phyloP scores from a whole-genome alignment of 2,888 invertebrate species.

The Polydrusus tereticollis region DNA sequence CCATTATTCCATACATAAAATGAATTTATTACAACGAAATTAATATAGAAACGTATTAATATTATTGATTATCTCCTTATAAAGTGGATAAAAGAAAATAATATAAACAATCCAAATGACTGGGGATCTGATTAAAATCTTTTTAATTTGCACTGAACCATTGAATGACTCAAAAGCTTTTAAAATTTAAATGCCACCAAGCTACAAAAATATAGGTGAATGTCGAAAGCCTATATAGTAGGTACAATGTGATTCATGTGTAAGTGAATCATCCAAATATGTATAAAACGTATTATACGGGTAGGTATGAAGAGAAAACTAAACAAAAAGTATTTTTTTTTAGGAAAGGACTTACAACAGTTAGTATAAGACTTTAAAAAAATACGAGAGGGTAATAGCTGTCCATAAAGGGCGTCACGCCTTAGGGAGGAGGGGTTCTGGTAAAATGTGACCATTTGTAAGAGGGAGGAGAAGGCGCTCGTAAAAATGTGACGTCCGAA shows the following conservation, averaged over 20 bases:
- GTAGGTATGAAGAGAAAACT: slow-evolving; percentile 1
- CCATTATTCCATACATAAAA: too few relatives aligned
- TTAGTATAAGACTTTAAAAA: too few relatives aligned
- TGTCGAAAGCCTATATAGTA: not conserved
- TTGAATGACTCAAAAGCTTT: slow-evolving; percentile 10
- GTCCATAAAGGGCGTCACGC: too few relatives aligned
- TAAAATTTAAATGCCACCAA: not conserved
- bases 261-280: slow-evolving; percentile 15
- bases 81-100: not conserved
- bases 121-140: not conserved
- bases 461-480: too few relatives aligned
- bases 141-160: not conserved
- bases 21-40: too few relatives aligned
- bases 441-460: too few relatives aligned
- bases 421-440: too few relatives aligned
- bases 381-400: too few relatives aligned
- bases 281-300: slow-evolving; percentile 15
- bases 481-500: too few relatives aligned
- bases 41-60: too few relatives aligned
- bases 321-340: not conserved
- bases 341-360: not conserved
- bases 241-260: slow-evolving; percentile 15
- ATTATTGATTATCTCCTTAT: too few relatives aligned
- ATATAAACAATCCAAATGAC: not conserved
- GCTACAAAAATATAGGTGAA: slow-evolving; percentile 16